Base-by-base conservation (phyloP, 2,797 vertebrate species). In the Syngnathus rostellatus region DNA sequence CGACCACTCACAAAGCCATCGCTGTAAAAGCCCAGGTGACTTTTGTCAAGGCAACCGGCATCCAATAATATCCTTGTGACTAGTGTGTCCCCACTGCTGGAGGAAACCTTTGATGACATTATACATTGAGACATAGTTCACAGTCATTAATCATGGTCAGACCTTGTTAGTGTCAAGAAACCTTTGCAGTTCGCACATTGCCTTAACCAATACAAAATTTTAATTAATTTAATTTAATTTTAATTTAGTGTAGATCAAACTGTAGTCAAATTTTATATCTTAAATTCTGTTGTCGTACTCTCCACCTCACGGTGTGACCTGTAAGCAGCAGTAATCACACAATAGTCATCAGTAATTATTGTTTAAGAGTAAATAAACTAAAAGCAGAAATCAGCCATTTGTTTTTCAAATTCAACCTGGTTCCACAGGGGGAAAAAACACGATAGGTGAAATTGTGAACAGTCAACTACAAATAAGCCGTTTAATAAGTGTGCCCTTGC, bases 91-190 rank as follows among this genome's bases (percentile, higher is more conserved):
- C 70, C 46, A 19, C 72, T 85, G 81, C 86, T 63, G 70, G 85
- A 86, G 84, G 85, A 81, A 85, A 86, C 81, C 73, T 83, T 73
- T 80, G 78, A 92, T 92, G 87, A 88, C 89, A 89, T 92, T 92
- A 91, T 81, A 89, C 89, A 90, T 85, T 87, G 89, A 83, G 72
- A 75, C 50, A 67, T 51, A 74, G 82, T 85, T 86, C 61, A 68
- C 54, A 73, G 72, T 77, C 88, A 88, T 83, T 79, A 65, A 86
- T 84, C 82, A 89, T 69, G 59, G 68, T 80, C 81, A 86, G 81
- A 73, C 39, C 41, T 63, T 80, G 77, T 79, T 48, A 21, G 78
- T 79, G 64, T 53, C 60, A 66, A 70, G 68, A 51, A 43, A 67
- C 43, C 62, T 67, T 68, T 71, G 66, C 63, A 66, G 38, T 66